Evolutionary conservation across 2,888 invertebrate species (phyloP).

Genomic region (Esperia sulphurella): DNA sequence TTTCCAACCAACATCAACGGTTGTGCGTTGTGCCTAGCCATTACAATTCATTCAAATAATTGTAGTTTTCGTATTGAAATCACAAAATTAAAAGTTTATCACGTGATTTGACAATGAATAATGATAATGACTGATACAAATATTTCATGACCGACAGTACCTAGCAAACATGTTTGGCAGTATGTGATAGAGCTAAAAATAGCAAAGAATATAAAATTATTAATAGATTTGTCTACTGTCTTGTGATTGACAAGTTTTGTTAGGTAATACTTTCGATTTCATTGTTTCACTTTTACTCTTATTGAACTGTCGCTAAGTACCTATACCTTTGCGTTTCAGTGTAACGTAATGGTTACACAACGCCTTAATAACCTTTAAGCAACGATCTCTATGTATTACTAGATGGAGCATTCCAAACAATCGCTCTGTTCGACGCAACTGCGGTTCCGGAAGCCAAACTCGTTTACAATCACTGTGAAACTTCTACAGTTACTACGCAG

Average conservation of each 20-base stretch:
- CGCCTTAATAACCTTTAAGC: background rate
- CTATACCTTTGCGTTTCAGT: background rate
- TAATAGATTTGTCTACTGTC: background rate
- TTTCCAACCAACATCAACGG: slow-evolving; percentile 17
- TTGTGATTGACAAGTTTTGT: background rate
- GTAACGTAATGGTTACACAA: background rate
- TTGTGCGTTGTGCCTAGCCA: background rate
- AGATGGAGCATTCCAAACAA: too few species aligned
- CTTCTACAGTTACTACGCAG: too few species aligned
- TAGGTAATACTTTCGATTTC: slow-evolving; percentile 10
- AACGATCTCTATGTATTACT: too few species aligned
- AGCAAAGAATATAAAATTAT: slow-evolving; percentile 3
- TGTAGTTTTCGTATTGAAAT: background rate
- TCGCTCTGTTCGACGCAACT: too few species aligned
- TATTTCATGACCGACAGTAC: background rate
- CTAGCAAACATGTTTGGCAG: slow-evolving; percentile 1
- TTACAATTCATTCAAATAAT: background rate
- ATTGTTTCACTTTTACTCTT: slow-evolving; percentile 8
- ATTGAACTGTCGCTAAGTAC: background rate
- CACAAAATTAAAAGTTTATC: background rate
- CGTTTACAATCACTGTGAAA: too few species aligned
- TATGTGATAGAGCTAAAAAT: slow-evolving; percentile 1
- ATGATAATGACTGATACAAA: background rate
- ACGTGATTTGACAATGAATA: background rate
- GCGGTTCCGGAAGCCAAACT: too few species aligned